These are phyloP conservation scores for Sisyra nigra DNA, from an alignment of 2,888 invertebrate genomes.

Conservation along the genomic window DNA sequence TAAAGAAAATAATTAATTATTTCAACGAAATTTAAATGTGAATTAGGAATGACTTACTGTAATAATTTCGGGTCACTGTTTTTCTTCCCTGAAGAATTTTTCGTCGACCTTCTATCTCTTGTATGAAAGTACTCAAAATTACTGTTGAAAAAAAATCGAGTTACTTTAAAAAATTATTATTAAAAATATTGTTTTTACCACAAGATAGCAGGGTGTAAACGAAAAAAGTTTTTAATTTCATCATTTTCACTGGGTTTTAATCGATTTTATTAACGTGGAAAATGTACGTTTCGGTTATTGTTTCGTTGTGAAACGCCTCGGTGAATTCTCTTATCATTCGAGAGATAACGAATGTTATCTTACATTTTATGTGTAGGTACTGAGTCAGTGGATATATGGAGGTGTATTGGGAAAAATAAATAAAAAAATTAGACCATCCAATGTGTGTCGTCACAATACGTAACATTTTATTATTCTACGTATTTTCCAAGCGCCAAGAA, in stretches of 20 bases:
- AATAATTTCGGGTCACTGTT: constrained; percentile 60
- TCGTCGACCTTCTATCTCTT: constrained; percentile 59
- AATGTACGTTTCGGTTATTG: background rate
- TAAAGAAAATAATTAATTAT: constrained; percentile 15
- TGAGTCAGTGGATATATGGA: background rate
- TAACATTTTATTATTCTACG: too few species aligned
- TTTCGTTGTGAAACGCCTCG: background rate
- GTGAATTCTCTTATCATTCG: constrained; percentile 1
- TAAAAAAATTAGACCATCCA: too few species aligned
- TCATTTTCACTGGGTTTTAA: constrained; percentile 3
- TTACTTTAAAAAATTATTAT: constrained; percentile 5
- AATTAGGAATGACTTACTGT: constrained; percentile 41
- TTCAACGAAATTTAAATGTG: too few species aligned
- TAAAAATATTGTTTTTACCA: constrained; percentile 1
- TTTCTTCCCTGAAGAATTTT: constrained; percentile 65
- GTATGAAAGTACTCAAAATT: constrained; percentile 42
- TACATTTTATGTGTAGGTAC: too few species aligned
- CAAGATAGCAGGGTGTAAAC: constrained; percentile 5
- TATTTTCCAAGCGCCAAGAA: too few species aligned
- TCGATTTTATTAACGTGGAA: background rate
- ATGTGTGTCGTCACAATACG: too few species aligned
- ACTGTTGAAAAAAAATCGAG: constrained; percentile 37
- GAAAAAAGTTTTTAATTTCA: constrained; percentile 4
- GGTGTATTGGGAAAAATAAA: background rate
- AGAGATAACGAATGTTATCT: background rate